A percentile compares a stretch with the other conserved stretches of the same genome.
phyloP scores from a whole-genome alignment of 2,797 vertebrate genomes.

The Sphenopsis melanotis region DNA sequence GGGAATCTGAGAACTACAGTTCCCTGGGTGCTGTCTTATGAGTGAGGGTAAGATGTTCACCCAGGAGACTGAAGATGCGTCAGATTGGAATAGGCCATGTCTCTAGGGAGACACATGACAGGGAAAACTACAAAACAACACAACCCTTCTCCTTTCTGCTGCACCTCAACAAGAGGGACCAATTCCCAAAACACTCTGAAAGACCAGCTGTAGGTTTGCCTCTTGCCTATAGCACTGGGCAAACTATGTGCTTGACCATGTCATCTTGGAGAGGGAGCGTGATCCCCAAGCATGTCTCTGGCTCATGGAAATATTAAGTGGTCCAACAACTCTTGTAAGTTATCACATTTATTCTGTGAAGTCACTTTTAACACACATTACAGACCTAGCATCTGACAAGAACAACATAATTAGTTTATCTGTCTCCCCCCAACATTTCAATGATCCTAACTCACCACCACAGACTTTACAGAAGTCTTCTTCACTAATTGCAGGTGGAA shows the following conservation, averaged over 20 bases:
- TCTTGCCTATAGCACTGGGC: background rate
- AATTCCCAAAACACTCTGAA: background rate
- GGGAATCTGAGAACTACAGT: background rate
- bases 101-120: background rate
- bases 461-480: background rate
- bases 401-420: background rate
- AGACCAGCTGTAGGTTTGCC: background rate
- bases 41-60: background rate
- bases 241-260: background rate
- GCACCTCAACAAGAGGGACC: background rate
- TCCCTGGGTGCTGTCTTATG: background rate
- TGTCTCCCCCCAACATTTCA: background rate
- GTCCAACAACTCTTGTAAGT: background rate
- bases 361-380: background rate
- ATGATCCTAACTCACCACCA: background rate
- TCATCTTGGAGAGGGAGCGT: background rate
- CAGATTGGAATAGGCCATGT: background rate
- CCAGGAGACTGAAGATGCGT: background rate
- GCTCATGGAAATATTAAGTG: background rate
- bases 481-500: background rate
- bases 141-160: background rate
- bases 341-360: background rate
- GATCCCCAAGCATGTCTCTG: background rate
- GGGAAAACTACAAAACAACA: background rate
- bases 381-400: background rate